Conservation (phyloP, 2,797 vertebrate genomes). For the Esox lucius region DNA sequence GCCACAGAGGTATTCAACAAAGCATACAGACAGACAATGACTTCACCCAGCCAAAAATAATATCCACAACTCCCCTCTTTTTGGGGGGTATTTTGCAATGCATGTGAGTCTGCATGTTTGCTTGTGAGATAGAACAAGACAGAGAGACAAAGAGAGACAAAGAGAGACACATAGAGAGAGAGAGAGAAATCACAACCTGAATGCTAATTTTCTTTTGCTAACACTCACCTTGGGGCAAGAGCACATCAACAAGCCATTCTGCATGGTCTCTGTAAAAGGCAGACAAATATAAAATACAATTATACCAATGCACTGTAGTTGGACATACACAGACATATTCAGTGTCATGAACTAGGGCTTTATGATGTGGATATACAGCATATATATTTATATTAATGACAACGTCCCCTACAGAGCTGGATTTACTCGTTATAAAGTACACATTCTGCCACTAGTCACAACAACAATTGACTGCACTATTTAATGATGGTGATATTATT, state of each 20-base stretch:
- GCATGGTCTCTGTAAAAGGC: slow-evolving; percentile 87
- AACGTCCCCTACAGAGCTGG: not conserved
- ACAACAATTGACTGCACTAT: slow-evolving; percentile 54
- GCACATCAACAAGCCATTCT: slow-evolving; percentile 97
- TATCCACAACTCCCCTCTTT: too few species aligned
- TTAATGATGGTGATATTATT: slow-evolving; percentile 65
- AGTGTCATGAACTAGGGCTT: not conserved
- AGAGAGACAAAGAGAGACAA: not conserved
- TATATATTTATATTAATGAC: not conserved
- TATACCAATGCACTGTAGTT: not conserved
- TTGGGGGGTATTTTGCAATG: not conserved
- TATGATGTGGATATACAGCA: not conserved
- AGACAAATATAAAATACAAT: slow-evolving; percentile 38
- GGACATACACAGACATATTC: not conserved
- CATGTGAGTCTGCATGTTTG: not conserved
- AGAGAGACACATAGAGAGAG: not conserved
- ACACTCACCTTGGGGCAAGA: slow-evolving; percentile 95
- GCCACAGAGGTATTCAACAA: slow-evolving; percentile 61
- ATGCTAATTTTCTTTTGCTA: slow-evolving; percentile 12
- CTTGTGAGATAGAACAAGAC: not conserved
- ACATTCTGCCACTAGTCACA: slow-evolving; percentile 20
- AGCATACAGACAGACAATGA: slow-evolving; percentile 24
- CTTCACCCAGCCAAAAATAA: slow-evolving; percentile 5
- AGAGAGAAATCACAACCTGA: not conserved
- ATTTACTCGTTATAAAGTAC: not conserved